phyloP scores from a whole-genome alignment of 2,888 invertebrate genomes.

The Caenorhabditis wallacei region DNA sequence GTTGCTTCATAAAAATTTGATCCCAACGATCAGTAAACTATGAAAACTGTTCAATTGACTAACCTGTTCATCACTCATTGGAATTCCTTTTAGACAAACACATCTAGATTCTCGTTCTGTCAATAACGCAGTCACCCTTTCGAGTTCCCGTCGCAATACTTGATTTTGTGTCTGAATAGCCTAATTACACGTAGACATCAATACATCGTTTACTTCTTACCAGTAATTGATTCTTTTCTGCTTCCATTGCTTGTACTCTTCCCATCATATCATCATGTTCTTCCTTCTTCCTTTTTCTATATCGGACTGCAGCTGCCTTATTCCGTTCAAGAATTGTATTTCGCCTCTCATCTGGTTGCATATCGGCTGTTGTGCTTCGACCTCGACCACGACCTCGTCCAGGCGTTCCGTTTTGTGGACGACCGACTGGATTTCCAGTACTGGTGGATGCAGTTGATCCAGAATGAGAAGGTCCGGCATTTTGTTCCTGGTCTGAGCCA shows the following conservation, averaged over 20 bases:
- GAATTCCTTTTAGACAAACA: slow-evolving; percentile 75
- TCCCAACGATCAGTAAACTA: too few species aligned
- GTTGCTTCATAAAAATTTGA: too few species aligned
- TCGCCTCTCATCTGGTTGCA: slow-evolving; percentile 80
- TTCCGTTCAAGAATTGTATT: slow-evolving; percentile 77
- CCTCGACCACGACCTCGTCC: slow-evolving; percentile 75
- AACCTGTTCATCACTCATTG: slow-evolving; percentile 51
- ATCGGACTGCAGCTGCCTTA: slow-evolving; percentile 82
- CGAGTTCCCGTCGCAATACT: slow-evolving; percentile 80
- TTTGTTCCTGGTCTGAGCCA: slow-evolving; percentile 60
- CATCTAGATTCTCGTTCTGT: slow-evolving; percentile 78
- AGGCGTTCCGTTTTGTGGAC: slow-evolving; percentile 64
- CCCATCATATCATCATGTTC: slow-evolving; percentile 82
- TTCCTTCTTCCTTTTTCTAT: slow-evolving; percentile 83
- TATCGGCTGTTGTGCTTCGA: slow-evolving; percentile 76
- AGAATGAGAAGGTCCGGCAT: slow-evolving; percentile 26
- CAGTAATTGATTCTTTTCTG: slow-evolving; percentile 73
- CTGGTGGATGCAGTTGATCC: slow-evolving; percentile 36
- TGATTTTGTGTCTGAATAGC: slow-evolving; percentile 80
- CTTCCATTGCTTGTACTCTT: slow-evolving; percentile 79
- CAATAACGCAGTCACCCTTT: slow-evolving; percentile 78
- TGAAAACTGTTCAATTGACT: too few species aligned
- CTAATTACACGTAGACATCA: slow-evolving; percentile 43
- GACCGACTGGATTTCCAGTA: slow-evolving; percentile 61
- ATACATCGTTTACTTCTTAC: slow-evolving; percentile 31